Percentiles rank a stretch among this genome's conserved stretches.
phyloP scores from a whole-genome alignment of 1,140 invertebrate species.

The Panonychus citri region DNA sequence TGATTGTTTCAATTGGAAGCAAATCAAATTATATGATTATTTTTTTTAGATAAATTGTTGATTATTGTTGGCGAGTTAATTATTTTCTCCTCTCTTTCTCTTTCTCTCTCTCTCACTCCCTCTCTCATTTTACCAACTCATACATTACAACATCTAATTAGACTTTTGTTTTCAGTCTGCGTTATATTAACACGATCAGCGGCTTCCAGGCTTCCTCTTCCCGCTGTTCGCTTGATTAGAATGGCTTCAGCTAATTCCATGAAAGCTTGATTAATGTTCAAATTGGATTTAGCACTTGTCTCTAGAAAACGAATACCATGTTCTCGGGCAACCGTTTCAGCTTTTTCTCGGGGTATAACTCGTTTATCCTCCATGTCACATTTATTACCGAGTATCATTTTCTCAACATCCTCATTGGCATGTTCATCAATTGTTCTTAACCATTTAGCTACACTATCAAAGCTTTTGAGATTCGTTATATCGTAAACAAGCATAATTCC shows the following conservation, averaged over 20 bases:
- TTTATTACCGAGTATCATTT: constrained; percentile 99
- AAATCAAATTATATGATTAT: too few species aligned
- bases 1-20: too few species aligned
- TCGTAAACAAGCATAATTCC: constrained; percentile 31
- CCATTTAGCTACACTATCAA: constrained; percentile 32
- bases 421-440: constrained; percentile 34
- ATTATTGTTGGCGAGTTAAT: too few species aligned
- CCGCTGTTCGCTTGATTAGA: constrained; percentile 37
- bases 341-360: constrained; percentile 65
- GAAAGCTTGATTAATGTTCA: constrained; percentile 93
- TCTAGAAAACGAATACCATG: constrained; percentile 95
- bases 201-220: not conserved
- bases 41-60: too few species aligned
- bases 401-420: constrained; percentile 97
- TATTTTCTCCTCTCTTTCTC: too few species aligned
- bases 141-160: not conserved
- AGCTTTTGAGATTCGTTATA: constrained; percentile 30
- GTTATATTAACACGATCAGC: not conserved
- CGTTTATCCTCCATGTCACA: constrained; percentile 97
- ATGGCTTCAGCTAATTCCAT: constrained; percentile 90
- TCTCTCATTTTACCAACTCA: too few species aligned
- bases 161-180: not conserved
- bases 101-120: too few species aligned
- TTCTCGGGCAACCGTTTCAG: constrained; percentile 82
- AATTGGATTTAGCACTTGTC: constrained; percentile 91